Base-by-base conservation (phyloP, 2,888 invertebrate species). In the Drosophila koepferae region DNA sequence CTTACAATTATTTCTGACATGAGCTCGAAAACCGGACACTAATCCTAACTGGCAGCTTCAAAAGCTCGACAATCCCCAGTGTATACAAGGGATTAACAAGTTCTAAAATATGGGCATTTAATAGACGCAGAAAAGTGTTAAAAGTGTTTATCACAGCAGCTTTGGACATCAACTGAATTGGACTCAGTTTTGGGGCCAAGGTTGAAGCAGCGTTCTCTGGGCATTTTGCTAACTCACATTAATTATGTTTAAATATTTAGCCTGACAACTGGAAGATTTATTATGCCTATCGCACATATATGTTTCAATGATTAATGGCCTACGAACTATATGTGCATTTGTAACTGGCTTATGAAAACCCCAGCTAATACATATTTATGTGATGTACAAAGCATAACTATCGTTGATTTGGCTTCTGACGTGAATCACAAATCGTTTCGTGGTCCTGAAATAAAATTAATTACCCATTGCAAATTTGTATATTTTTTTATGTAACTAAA, bases 191-290 rank as follows among this genome's bases (percentile, higher is more conserved):
- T 10, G 28, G 14, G 41, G 43, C 16, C 65, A 46, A 46, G 40
- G 49, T 61, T 53, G 23, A 40, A 48, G 60, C 20, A 61, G 38
- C 38, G 48, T 12, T 28, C 16, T 41, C 40, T 48, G 43, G 60
- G 12, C 70, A 65, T 60, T 66, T 61, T 18, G 54, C 44, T 54
- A 61, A 49, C 38, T 58, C 41, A 51, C 40, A 71, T 70, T 66
- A 61, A 66, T 64, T 63, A 64, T 74, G 48, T 51, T 70, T 63
- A 56, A 77, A 59, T 70, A 62, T 78, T 48, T 31, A 18, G 56
- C 56, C 43, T 74, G 77, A 63, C 79, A 78, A 63, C 61, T 59
- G 71, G 46, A 63, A 63, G 78, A 77, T 77, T 78, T 70, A 77
- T 77, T 74, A 77, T 49, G 44, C 53, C 55, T 34, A 67, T 46